Evolutionary conservation across 2,113 vertebrate genomes (phyloP).

Genomic region (Pseudorhombus dupliciocellatus): DNA sequence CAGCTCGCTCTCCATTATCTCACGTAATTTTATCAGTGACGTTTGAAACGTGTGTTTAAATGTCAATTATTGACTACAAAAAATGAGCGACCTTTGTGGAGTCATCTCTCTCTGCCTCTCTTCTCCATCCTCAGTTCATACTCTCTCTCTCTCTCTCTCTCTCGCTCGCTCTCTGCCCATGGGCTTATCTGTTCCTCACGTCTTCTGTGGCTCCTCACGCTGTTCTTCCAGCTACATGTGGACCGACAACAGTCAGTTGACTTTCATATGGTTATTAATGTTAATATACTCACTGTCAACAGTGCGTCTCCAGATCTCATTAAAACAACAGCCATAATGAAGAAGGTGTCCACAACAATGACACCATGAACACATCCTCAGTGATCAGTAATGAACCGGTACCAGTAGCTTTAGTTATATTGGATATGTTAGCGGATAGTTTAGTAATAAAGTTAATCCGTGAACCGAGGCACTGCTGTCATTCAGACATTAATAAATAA

Average conservation of each 20-base stretch:
- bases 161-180: background rate
- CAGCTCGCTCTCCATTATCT: conserved; percentile 89
- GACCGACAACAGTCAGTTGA: conserved; percentile 39
- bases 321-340: conserved; percentile 49
- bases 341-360: conserved; percentile 12
- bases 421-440: background rate
- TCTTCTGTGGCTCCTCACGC: conserved; percentile 21
- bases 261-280: conserved; percentile 46
- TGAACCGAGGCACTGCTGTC: background rate
- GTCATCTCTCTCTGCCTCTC: conserved; percentile 72
- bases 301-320: conserved; percentile 50
- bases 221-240: conserved; percentile 31
- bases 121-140: conserved; percentile 26
- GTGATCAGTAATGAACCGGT: conserved; percentile 19
- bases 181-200: conserved; percentile 29
- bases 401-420: conserved; percentile 13
- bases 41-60: conserved; percentile 96
- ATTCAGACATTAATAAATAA: conserved; percentile 3
- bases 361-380: conserved; percentile 19
- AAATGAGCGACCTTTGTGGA: conserved; percentile 93
- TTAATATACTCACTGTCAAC: conserved; percentile 54
- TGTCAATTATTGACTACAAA: conserved; percentile 95
- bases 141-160: conserved; percentile 39
- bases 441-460: background rate
- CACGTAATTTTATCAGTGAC: conserved; percentile 89